Conservation (phyloP, 2,113 vertebrate species). For the Panurus biarmicus region DNA sequence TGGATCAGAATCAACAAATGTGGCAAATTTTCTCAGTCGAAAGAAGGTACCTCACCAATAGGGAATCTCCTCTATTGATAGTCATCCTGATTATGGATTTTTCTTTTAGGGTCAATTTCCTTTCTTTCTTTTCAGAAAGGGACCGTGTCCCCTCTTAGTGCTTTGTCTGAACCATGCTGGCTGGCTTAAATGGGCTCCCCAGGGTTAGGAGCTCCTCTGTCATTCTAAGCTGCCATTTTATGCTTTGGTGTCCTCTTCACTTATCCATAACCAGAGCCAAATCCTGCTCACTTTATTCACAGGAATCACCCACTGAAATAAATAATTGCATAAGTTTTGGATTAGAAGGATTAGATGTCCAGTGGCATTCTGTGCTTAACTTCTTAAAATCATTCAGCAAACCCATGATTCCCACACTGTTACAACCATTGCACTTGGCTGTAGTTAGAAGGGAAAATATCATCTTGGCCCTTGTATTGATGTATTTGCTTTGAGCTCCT, state of each 20-base stretch:
- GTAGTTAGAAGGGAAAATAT: neutral
- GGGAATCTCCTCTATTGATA: slow-evolving; percentile 33
- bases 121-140: slow-evolving; percentile 44
- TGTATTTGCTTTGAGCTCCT: neutral
- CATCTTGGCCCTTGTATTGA: neutral
- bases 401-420: neutral
- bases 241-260: slow-evolving; percentile 18
- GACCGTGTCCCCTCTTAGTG: neutral
- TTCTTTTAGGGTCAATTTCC: slow-evolving; percentile 47
- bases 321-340: slow-evolving; percentile 16
- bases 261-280: slow-evolving; percentile 28
- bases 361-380: neutral
- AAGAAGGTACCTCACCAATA: slow-evolving; percentile 13
- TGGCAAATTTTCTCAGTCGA: slow-evolving; percentile 11
- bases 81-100: slow-evolving; percentile 48
- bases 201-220: slow-evolving; percentile 29
- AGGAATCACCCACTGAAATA: slow-evolving; percentile 18
- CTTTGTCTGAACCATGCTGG: slow-evolving; percentile 19
- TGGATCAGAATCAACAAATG: slow-evolving; percentile 14
- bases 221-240: slow-evolving; percentile 41
- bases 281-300: slow-evolving; percentile 16
- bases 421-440: neutral
- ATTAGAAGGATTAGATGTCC: slow-evolving; percentile 3
- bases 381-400: neutral
- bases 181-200: slow-evolving; percentile 9